Evolutionary conservation across 2,888 invertebrate species (phyloP).

Genomic region (Leptodirus hochenwartii): DNA sequence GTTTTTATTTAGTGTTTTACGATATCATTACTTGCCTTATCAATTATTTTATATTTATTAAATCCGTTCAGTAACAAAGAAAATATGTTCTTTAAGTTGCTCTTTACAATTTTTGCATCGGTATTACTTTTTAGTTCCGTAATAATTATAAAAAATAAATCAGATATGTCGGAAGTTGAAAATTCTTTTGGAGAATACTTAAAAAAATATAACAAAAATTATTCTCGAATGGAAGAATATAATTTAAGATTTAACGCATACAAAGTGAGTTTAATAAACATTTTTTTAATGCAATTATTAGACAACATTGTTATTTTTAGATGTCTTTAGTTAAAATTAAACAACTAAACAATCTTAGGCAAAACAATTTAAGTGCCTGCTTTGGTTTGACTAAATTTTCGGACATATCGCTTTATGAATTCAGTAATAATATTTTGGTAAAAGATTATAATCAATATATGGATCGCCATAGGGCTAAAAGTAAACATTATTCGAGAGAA

Average conservation of each 20-base stretch:
- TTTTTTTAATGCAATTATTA: not conserved
- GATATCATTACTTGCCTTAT: too few species aligned
- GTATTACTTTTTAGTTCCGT: too few species aligned
- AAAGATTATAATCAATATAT: too few species aligned
- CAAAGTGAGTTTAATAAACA: slow-evolving; percentile 19
- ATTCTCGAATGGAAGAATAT: slow-evolving; percentile 20
- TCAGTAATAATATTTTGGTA: slow-evolving; percentile 22
- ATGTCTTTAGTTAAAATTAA: slow-evolving; percentile 28
- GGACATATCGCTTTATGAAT: slow-evolving; percentile 37
- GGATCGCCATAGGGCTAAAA: slow-evolving; percentile 5
- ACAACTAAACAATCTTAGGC: slow-evolving; percentile 25
- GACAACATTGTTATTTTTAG: slow-evolving; percentile 19
- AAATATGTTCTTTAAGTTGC: too few species aligned
- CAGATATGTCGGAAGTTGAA: slow-evolving; percentile 24
- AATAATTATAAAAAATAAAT: slow-evolving; percentile 23
- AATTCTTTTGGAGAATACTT: too few species aligned
- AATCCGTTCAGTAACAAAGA: too few species aligned
- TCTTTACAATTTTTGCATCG: too few species aligned
- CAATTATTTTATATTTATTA: too few species aligned
- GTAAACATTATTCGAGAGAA: slow-evolving; percentile 34
- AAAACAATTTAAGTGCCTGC: slow-evolving; percentile 25
- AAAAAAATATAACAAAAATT: slow-evolving; percentile 29
- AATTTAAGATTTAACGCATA: slow-evolving; percentile 14
- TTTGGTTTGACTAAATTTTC: slow-evolving; percentile 41
- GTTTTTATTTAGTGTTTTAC: too few species aligned